Evolutionary conservation across 2,797 vertebrate genomes (phyloP), one percentile per base, ranked within the genome.

Genomic region (Lacerta bilineata): DNA sequence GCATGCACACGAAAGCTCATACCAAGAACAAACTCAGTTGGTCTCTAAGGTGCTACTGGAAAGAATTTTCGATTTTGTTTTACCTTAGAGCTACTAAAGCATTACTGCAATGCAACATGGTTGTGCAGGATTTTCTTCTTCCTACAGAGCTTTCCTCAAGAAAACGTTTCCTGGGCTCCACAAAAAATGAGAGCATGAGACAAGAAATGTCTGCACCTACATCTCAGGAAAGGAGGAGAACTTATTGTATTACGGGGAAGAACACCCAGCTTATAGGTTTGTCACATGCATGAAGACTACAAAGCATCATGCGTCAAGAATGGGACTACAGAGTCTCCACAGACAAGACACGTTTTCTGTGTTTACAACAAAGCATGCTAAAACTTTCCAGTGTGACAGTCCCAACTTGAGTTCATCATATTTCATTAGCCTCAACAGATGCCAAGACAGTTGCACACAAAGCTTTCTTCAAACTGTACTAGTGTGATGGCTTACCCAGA

Each of bases 171-270:
- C 55, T 83, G 59, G 33, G 29, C 83, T 25, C 17, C 85, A 23
- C 11, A 23, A 41, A 66, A 89, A 71, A 50, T n/a, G 20, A 76
- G 55, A 91, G 33, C 84, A 79, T 0, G n/a, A 88, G 83, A 66
- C 84, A 64, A 85, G 23, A n/a, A 8, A 86, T 55, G 8, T 46
- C 79, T 68, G 79, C 41, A 68, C 27, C 83, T 91, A 77, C 64
- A 80, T 69, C 83, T 89, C 86, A 74, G 50, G n/a, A 87, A 92
- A 90, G 89, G 80, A 33, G 68, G 86, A 91, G 10, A 55, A 80
- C 93, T 61, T 86, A 84, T 43, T 1, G 10, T 64, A 39, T 69
- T 11, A 50, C 10, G 39, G 80, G 8, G 80, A 66, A 66, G 9
- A 29, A 77, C 8, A 11, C 75, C 88, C 17, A 88, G 77, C 88